These are phyloP conservation scores for Eurystomus glaucurus DNA, from an alignment of 2,797 vertebrate genomes.

Conservation along the genomic window DNA sequence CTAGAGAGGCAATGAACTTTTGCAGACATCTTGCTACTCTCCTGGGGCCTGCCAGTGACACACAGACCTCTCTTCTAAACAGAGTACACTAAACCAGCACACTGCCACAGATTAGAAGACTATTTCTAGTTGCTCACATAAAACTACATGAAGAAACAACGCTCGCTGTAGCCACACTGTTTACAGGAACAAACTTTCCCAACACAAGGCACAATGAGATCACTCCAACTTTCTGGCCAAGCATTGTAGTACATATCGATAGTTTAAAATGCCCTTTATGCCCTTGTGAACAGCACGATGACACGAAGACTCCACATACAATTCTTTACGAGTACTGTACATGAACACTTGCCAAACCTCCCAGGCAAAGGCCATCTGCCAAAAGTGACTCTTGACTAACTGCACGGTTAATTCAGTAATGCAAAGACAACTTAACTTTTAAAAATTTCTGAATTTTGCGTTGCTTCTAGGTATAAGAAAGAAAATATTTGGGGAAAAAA, in stretches of 20 bases:
- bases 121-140: not conserved
- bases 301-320: not conserved
- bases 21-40: not conserved
- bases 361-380: not conserved
- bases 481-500: not conserved
- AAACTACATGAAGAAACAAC: not conserved
- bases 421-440: not conserved
- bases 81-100: not conserved
- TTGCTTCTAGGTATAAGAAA: not conserved
- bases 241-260: accelerated
- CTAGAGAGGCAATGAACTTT: not conserved
- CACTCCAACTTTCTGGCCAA: not conserved
- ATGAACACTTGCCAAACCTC: not conserved
- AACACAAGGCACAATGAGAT: accelerated
- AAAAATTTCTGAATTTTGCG: not conserved
- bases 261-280: not conserved
- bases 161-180: accelerated
- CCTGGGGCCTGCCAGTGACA: not conserved
- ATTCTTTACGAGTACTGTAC: too few species aligned
- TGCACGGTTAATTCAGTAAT: not conserved
- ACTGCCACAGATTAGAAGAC: not conserved
- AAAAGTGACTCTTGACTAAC: not conserved
- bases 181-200: not conserved
- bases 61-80: not conserved
- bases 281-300: not conserved